Evolutionary conservation across 2,888 invertebrate species (phyloP).

Genomic region (Pogonocherus hispidulus): DNA sequence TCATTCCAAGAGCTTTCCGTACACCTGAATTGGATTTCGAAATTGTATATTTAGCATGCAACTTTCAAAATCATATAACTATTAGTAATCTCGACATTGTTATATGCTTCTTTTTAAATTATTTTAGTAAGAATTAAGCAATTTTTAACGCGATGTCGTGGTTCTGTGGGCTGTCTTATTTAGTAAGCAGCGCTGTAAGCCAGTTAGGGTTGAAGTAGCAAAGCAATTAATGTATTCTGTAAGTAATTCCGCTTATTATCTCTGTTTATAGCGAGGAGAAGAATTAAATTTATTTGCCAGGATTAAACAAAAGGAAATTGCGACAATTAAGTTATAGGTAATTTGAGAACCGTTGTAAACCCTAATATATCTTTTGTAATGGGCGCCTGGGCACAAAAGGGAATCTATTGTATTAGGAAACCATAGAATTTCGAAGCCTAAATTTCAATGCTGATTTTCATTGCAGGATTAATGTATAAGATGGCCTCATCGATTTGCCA

Average conservation of each 20-base stretch:
- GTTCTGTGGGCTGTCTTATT: too few relatives aligned
- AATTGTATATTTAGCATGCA: too few relatives aligned
- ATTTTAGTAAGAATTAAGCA: too few relatives aligned
- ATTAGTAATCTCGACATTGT: too few relatives aligned
- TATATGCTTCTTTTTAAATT: too few relatives aligned
- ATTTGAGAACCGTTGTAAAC: neutral
- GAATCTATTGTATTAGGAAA: neutral
- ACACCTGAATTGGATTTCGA: too few relatives aligned
- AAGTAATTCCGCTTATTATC: slow-evolving; percentile 1
- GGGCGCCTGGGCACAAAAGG: too few relatives aligned
- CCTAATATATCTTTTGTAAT: neutral
- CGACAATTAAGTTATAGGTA: neutral
- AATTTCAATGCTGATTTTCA: neutral
- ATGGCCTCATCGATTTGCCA: too few relatives aligned
- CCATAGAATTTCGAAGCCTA: neutral
- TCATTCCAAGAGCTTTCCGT: too few relatives aligned
- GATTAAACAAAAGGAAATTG: neutral
- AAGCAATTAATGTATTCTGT: neutral
- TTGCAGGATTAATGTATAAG: neutral
- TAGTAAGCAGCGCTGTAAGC: too few relatives aligned
- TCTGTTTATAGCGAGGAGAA: neutral
- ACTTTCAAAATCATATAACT: too few relatives aligned
- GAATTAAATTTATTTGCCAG: neutral
- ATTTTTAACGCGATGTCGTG: too few relatives aligned
- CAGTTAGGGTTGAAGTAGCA: neutral